These are phyloP conservation scores for Dryococelus australis DNA, from an alignment of 2,888 invertebrate species.

Conservation along the genomic window DNA sequence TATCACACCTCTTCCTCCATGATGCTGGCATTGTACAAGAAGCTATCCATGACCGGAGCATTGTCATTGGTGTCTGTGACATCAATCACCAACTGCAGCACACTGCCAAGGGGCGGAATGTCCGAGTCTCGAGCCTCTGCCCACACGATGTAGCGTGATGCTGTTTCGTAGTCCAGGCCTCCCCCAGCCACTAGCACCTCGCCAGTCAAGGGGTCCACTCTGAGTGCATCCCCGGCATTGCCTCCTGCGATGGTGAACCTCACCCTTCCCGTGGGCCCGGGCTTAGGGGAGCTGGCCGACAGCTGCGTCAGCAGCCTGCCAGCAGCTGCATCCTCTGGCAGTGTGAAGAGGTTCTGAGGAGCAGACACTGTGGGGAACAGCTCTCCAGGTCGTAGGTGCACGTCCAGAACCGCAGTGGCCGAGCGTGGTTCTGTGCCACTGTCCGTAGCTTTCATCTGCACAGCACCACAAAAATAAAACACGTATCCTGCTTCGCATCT, in stretches of 20 bases:
- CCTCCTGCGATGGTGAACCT: slow-evolving; percentile 92
- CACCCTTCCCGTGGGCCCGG: slow-evolving; percentile 72
- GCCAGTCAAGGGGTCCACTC: slow-evolving; percentile 79
- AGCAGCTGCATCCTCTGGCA: slow-evolving; percentile 81
- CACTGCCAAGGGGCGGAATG: slow-evolving; percentile 79
- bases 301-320: slow-evolving; percentile 79
- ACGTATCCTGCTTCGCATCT: too few species aligned
- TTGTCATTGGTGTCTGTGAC: slow-evolving; percentile 95
- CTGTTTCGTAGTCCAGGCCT: slow-evolving; percentile 85
- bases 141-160: slow-evolving; percentile 89
- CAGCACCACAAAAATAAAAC: slow-evolving; percentile 51
- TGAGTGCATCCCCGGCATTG: slow-evolving; percentile 86
- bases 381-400: slow-evolving; percentile 78
- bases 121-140: slow-evolving; percentile 89
- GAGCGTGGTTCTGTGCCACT: slow-evolving; percentile 74
- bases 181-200: slow-evolving; percentile 80
- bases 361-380: slow-evolving; percentile 80
- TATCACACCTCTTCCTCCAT: slow-evolving; percentile 75
- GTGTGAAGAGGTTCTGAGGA: slow-evolving; percentile 74
- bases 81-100: slow-evolving; percentile 82
- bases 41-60: slow-evolving; percentile 80
- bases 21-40: slow-evolving; percentile 84
- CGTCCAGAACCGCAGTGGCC: slow-evolving; percentile 77
- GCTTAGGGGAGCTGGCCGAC: slow-evolving; percentile 81
- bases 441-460: slow-evolving; percentile 83